Evolutionary conservation across 2,888 invertebrate species (phyloP).

Genomic region (Sinopyrophorus schimmeli): DNA sequence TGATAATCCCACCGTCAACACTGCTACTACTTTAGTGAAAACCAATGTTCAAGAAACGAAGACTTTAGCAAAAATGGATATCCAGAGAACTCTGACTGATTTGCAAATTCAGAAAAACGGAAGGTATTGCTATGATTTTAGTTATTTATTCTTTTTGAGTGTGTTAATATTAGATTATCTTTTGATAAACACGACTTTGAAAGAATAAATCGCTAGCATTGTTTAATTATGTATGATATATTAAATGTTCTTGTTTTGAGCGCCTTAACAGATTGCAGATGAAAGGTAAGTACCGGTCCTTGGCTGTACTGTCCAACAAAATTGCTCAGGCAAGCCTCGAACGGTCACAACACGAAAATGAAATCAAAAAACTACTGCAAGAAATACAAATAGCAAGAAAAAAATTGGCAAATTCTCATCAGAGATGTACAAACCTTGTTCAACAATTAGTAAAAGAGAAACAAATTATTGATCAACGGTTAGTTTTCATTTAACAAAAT

Average conservation of each 20-base stretch:
- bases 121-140: constrained; percentile 44
- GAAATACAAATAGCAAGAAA: constrained; percentile 46
- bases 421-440: constrained; percentile 44
- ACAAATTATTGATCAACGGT: constrained; percentile 49
- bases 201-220: constrained; percentile 11
- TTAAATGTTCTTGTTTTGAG: constrained; percentile 13
- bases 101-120: constrained; percentile 46
- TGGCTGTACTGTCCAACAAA: constrained; percentile 50
- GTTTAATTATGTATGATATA: constrained; percentile 7
- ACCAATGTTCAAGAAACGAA: constrained; percentile 14
- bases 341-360: constrained; percentile 47
- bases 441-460: constrained; percentile 46
- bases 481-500: constrained; percentile 32
- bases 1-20: constrained; percentile 1
- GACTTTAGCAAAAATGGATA: constrained; percentile 12
- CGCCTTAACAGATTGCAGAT: constrained; percentile 50
- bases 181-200: no score
- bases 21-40: constrained; percentile 2
- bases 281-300: constrained; percentile 53
- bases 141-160: constrained; percentile 15
- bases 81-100: constrained; percentile 41
- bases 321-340: constrained; percentile 48
- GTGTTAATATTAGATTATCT: no score
- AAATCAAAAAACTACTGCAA: constrained; percentile 46
- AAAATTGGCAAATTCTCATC: constrained; percentile 44